Evolutionary conservation across 2,113 vertebrate species (phyloP).

Genomic region (Theristicus caerulescens): DNA sequence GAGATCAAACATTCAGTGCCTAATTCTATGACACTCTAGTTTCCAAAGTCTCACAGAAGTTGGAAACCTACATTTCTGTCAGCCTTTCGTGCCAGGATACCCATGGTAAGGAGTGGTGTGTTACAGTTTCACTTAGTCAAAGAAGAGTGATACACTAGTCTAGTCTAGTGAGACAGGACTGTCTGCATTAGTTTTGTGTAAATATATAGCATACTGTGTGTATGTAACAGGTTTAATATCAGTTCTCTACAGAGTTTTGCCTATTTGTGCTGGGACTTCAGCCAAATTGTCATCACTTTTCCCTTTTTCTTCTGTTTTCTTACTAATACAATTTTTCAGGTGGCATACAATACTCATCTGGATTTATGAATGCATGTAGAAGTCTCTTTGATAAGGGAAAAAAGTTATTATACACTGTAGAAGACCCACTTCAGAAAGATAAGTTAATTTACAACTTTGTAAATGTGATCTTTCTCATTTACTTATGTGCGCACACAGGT

Average conservation of each 20-base stretch:
- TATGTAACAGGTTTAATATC: not conserved
- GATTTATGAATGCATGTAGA: not conserved
- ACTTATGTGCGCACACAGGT: not conserved
- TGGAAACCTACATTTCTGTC: not conserved
- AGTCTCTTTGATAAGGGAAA: not conserved
- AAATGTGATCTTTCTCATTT: not conserved
- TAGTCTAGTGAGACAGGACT: not conserved
- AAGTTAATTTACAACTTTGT: not conserved
- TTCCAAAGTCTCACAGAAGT: not conserved
- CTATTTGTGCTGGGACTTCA: not conserved
- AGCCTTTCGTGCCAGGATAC: not conserved
- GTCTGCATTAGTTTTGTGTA: not conserved
- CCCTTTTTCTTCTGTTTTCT: not conserved
- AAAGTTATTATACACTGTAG: not conserved
- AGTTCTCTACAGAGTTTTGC: not conserved
- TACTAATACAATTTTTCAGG: not conserved
- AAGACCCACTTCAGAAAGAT: not conserved
- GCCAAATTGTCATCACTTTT: not conserved
- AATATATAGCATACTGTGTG: not conserved
- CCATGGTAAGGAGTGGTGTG: not conserved
- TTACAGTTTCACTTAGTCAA: not conserved
- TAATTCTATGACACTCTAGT: not conserved
- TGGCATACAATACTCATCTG: not conserved
- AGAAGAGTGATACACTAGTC: not conserved
- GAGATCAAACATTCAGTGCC: not conserved